Percentiles rank a stretch among this genome's conserved stretches.
Evolutionary conservation across 1,140 invertebrate genomes (phyloP).

Genomic region (Nymphalis io): DNA sequence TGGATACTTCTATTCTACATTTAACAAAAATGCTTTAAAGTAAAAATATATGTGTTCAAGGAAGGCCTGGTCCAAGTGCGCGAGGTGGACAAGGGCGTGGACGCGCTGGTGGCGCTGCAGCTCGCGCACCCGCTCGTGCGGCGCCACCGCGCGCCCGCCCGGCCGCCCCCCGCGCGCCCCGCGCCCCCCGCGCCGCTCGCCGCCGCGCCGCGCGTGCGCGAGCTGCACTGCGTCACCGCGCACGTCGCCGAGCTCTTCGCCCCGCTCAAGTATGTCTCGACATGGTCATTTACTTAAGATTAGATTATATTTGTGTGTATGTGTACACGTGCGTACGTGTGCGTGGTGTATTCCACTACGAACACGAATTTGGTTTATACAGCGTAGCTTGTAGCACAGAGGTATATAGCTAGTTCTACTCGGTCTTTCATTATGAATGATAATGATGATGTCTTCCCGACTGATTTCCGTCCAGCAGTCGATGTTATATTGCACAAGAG

Average conservation of each 20-base stretch:
- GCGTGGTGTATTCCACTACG: too few relatives aligned
- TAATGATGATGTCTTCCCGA: too few relatives aligned
- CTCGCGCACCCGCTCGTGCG: slow-evolving; percentile 78
- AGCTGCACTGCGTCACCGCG: slow-evolving; percentile 87
- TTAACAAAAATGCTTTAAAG: not conserved
- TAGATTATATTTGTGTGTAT: too few relatives aligned
- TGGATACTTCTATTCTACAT: too few relatives aligned
- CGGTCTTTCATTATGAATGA: too few relatives aligned
- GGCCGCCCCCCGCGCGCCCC: slow-evolving; percentile 70
- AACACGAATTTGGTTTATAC: too few relatives aligned
- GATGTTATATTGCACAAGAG: too few relatives aligned
- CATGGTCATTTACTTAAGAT: too few relatives aligned
- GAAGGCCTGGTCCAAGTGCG: slow-evolving; percentile 85
- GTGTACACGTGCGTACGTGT: too few relatives aligned
- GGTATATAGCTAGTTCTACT: too few relatives aligned
- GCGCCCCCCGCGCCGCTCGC: slow-evolving; percentile 23
- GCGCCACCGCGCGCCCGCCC: slow-evolving; percentile 50
- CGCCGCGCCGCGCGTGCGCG: slow-evolving; percentile 82
- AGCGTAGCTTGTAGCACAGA: too few relatives aligned
- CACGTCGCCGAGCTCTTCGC: slow-evolving; percentile 85
- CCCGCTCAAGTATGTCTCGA: slow-evolving; percentile 49
- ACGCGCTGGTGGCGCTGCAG: slow-evolving; percentile 84
- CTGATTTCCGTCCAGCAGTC: too few relatives aligned
- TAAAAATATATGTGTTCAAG: slow-evolving; percentile 42
- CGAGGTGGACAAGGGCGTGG: slow-evolving; percentile 87